phyloP scores from a whole-genome alignment of 2,113 vertebrate species.

The Actinemys pallida region DNA sequence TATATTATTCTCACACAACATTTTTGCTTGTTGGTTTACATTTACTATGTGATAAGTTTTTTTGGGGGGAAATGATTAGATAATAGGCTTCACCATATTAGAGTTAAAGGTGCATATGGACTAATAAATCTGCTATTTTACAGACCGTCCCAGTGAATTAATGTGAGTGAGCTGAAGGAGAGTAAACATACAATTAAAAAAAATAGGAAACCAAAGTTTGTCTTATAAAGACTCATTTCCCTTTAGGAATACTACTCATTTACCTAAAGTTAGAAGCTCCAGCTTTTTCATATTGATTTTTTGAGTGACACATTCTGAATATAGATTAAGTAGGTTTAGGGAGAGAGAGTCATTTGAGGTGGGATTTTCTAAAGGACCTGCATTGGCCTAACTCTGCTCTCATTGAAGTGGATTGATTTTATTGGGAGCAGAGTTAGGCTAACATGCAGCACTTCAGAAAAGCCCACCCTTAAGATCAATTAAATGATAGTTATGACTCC shows the following conservation, averaged over 20 bases:
- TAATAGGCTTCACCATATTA: background rate
- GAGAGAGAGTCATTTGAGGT: rapidly evolving
- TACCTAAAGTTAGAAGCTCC: conserved; percentile 13
- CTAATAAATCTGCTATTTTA: background rate
- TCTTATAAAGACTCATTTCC: background rate
- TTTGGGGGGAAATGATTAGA: background rate
- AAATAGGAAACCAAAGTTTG: background rate
- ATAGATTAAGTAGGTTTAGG: background rate
- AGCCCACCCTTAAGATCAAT: background rate
- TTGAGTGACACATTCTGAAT: background rate
- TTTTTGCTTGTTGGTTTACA: background rate
- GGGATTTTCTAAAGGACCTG: background rate
- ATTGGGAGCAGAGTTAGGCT: conserved; percentile 6
- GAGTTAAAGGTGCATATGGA: background rate
- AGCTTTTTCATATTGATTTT: background rate
- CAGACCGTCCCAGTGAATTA: background rate
- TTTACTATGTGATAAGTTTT: background rate
- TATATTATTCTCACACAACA: background rate
- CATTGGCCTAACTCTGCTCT: background rate
- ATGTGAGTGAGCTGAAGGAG: background rate
- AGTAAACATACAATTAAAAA: background rate
- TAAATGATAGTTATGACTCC: background rate
- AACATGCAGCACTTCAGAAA: rapidly evolving
- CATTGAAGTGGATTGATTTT: background rate
- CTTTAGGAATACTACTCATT: background rate